phyloP scores from a whole-genome alignment of 2,113 vertebrate genomes.

The Uropsilus gracilis region DNA sequence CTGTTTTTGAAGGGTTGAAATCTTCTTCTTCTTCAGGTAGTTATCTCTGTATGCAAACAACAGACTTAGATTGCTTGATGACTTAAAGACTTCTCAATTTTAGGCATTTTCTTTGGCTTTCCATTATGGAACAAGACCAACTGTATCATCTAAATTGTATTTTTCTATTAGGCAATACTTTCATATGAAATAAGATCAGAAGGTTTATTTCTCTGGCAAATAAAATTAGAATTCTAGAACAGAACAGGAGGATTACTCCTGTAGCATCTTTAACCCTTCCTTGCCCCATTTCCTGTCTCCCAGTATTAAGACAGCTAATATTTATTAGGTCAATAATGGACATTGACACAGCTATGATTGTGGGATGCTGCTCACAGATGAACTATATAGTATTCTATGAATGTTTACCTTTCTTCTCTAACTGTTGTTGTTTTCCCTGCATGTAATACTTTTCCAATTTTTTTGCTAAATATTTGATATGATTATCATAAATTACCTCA shows the following conservation, averaged over 20 bases:
- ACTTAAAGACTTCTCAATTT: neutral
- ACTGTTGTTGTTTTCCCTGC: neutral
- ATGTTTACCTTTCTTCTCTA: neutral
- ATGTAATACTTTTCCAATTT: neutral
- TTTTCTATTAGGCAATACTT: neutral
- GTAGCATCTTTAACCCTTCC: neutral
- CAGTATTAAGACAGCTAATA: neutral
- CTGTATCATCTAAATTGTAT: neutral
- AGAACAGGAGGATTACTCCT: neutral
- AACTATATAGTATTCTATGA: neutral
- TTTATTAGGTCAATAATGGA: neutral
- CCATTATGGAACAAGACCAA: neutral
- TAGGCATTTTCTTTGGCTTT: slow-evolving; percentile 29
- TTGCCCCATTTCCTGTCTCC: neutral
- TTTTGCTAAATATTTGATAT: neutral
- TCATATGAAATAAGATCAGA: neutral
- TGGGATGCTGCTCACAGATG: neutral
- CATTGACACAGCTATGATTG: neutral
- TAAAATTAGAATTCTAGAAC: neutral
- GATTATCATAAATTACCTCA: neutral
- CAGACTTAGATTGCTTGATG: neutral
- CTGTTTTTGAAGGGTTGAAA: too few relatives aligned
- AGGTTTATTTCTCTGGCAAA: too few relatives aligned
- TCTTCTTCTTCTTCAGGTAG: neutral
- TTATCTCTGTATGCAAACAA: neutral